These are phyloP conservation scores for Phasianus colchicus DNA, from an alignment of 2,113 vertebrate genomes.

Conservation along the genomic window DNA sequence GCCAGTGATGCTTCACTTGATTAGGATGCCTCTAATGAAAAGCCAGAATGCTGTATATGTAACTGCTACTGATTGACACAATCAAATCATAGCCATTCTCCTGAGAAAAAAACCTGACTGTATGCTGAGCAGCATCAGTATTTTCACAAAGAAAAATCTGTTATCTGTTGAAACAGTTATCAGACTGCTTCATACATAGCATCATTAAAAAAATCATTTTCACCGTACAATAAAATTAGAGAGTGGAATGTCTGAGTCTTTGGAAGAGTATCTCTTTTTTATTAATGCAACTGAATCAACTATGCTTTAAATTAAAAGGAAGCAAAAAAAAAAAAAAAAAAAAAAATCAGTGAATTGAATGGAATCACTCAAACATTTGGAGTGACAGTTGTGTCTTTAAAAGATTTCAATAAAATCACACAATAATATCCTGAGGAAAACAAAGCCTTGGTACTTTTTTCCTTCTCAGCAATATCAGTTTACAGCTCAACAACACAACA, in stretches of 20 bases:
- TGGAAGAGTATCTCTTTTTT: not conserved
- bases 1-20: accelerated
- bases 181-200: not conserved
- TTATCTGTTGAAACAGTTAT: not conserved
- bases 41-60: not conserved
- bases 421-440: conserved; percentile 53
- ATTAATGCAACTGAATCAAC: not conserved
- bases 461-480: conserved; percentile 71
- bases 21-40: not conserved
- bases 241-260: not conserved
- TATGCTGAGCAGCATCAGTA: not conserved
- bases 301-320: not conserved
- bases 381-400: conserved; percentile 26
- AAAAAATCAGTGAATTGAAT: not conserved
- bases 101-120: not conserved
- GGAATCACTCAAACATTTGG: not conserved
- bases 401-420: conserved; percentile 38
- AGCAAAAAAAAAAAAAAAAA: not conserved
- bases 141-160: not conserved
- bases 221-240: not conserved
- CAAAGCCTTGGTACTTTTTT: conserved; percentile 45
- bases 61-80: not conserved
- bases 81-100: not conserved
- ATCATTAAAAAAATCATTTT: not conserved
- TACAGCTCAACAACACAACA: conserved; percentile 73